Evolutionary conservation across 92 coral and sea anemone species (phyloP).

Genomic region (Montipora capitata): DNA sequence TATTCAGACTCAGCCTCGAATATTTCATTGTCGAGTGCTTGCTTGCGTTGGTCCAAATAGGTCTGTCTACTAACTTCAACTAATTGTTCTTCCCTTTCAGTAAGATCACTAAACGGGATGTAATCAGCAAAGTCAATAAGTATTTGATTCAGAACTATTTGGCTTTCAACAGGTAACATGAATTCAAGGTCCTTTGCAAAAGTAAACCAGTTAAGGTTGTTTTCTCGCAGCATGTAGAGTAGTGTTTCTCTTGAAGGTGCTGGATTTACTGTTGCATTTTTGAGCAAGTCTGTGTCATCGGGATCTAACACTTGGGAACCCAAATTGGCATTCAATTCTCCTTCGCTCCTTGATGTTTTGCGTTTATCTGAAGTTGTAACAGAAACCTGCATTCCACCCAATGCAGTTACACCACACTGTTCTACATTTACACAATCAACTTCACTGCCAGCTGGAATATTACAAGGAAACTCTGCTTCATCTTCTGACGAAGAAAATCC

Average conservation of each 20-base stretch:
- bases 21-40: constrained; percentile 36
- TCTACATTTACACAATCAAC: not conserved
- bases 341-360: constrained; percentile 3
- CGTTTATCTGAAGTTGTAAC: not conserved
- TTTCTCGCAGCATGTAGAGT: constrained; percentile 31
- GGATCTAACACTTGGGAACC: constrained; percentile 30
- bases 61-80: constrained; percentile 67
- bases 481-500: constrained; percentile 54
- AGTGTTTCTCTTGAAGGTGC: constrained; percentile 56
- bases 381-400: not conserved
- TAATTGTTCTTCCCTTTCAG: too few species aligned
- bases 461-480: constrained; percentile 5
- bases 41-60: constrained; percentile 47
- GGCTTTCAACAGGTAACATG: constrained; percentile 30
- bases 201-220: constrained; percentile 65
- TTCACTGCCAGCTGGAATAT: constrained; percentile 19
- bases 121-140: constrained; percentile 43
- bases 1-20: constrained; percentile 68
- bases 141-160: constrained; percentile 43
- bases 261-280: constrained; percentile 37
- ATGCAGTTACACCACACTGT: not conserved
- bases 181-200: constrained; percentile 36
- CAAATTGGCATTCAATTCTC: not conserved
- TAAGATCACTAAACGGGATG: too few species aligned
- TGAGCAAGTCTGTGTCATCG: constrained; percentile 32